Percentiles rank a stretch among this genome's conserved stretches.
Evolutionary conservation across 1,140 invertebrate species (phyloP).

Genomic region (Zaprionus taronus): DNA sequence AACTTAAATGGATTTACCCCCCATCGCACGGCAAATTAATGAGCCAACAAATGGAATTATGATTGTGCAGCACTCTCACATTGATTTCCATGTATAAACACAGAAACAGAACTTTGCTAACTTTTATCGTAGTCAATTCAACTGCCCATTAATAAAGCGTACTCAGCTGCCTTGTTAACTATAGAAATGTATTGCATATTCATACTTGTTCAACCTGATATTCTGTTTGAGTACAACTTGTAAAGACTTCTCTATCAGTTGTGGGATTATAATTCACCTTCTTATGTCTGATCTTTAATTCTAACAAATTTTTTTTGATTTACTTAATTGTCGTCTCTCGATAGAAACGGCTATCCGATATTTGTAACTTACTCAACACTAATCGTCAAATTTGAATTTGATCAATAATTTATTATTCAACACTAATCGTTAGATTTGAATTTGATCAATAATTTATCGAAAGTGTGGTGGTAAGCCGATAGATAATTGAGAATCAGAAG

Average conservation of each 20-base stretch:
- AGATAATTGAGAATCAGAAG: too few species aligned
- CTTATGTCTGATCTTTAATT: too few species aligned
- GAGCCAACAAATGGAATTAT: conserved; percentile 37
- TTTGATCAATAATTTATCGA: too few species aligned
- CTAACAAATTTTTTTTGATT: too few species aligned
- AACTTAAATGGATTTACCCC: conserved; percentile 35
- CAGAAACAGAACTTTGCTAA: conserved; percentile 1
- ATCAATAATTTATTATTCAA: too few species aligned
- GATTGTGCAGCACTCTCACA: conserved; percentile 20
- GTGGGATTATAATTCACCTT: too few species aligned
- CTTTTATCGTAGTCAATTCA: conserved; percentile 18
- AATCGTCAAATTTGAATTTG: too few species aligned
- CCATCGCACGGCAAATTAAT: conserved; percentile 26
- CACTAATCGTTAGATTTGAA: too few species aligned
- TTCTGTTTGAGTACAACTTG: conserved; percentile 11
- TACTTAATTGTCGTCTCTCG: too few species aligned
- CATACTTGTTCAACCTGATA: neutral
- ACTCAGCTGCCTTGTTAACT: neutral
- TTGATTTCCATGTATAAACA: conserved; percentile 4
- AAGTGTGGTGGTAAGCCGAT: too few species aligned
- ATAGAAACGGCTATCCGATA: too few species aligned
- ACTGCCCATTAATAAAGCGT: conserved; percentile 17
- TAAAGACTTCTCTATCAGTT: neutral
- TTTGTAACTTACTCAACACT: too few species aligned
- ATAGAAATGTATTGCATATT: conserved; percentile 3